Base-by-base conservation (phyloP, 2,113 vertebrate genomes). In the Panthera uncia region DNA sequence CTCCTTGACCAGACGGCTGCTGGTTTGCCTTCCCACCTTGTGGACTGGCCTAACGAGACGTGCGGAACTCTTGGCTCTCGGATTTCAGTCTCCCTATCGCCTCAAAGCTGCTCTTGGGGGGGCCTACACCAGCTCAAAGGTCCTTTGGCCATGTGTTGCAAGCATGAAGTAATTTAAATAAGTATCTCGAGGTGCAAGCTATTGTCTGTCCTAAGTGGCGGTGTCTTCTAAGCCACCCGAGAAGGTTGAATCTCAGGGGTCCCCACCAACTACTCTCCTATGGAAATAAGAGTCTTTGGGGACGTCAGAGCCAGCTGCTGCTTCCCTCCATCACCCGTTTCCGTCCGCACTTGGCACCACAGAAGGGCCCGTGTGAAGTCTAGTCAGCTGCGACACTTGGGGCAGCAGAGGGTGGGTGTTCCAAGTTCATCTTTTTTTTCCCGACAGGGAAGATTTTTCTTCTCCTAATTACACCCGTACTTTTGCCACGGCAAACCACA, bases 31-130 rank as follows among this genome's bases (percentile, higher is more conserved):
- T 98, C 97, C 98, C 95, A 97, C 98, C 94, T 97, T 93, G 95
- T 31, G 7, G 11, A 23, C 98, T 93, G 91, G 97, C 97, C 97
- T 98, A 98, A 99, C 98, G 98, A 99, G 98, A 98, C 96, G 97
- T 96, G 95, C 90, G 93, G 41, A 50, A 97, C 98, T 98, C 97
- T 94, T 95, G 94, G 97, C 96, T 97, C 97, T 95, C 91, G 91
- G 91, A 94, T 98, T 98, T 97, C 97, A 97, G 68, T 97, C 97
- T 98, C 97, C 97, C 96, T 95, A 88, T 88, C 96, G 98, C 97
- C 98, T 98, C 98, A 98, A 96, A 98, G 97, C 95, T 80, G 95
- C 84, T 88, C 23, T 69, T 93, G 89, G 0, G 16, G 96, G 85
- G 92, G 95, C 21, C 97, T 97, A 80, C 94, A 89, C 93, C 97